These are phyloP conservation scores for Camarhynchus parvulus DNA, from an alignment of 2,113 vertebrate species.

Conservation along the genomic window DNA sequence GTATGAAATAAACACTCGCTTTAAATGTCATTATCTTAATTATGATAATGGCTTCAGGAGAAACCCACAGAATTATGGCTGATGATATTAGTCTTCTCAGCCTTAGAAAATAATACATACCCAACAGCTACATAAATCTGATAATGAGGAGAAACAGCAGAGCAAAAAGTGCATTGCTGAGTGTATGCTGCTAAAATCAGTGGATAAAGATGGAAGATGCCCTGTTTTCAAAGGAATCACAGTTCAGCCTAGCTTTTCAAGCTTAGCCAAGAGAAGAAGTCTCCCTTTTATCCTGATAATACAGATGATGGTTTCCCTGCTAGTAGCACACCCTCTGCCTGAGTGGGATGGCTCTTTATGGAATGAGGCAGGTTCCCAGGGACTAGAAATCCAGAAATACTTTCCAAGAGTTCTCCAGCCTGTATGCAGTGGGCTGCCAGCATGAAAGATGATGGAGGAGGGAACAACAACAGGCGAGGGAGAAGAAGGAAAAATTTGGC, in stretches of 20 bases:
- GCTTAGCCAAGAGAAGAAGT: background rate
- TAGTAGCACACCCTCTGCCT: background rate
- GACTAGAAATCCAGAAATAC: background rate
- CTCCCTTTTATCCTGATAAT: background rate
- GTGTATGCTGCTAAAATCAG: background rate
- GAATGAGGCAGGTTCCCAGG: background rate
- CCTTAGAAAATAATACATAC: slow-evolving; percentile 39
- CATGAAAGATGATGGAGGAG: background rate
- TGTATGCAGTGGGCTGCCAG: background rate
- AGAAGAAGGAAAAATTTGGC: background rate
- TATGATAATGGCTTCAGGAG: slow-evolving; percentile 64
- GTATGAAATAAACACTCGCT: slow-evolving; percentile 58
- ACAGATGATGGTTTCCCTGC: background rate
- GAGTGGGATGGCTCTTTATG: background rate
- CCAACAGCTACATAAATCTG: slow-evolving; percentile 33
- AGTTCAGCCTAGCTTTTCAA: background rate
- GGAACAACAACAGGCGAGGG: background rate
- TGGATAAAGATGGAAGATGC: background rate
- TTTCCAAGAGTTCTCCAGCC: background rate
- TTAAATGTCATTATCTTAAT: slow-evolving; percentile 73
- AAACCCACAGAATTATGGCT: slow-evolving; percentile 61
- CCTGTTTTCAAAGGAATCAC: background rate
- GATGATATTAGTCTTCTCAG: slow-evolving; percentile 49
- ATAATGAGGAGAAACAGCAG: slow-evolving; percentile 13
- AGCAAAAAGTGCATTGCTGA: background rate